Base-by-base conservation (phyloP, 2,797 vertebrate species). In the Novumbra hubbsi region DNA sequence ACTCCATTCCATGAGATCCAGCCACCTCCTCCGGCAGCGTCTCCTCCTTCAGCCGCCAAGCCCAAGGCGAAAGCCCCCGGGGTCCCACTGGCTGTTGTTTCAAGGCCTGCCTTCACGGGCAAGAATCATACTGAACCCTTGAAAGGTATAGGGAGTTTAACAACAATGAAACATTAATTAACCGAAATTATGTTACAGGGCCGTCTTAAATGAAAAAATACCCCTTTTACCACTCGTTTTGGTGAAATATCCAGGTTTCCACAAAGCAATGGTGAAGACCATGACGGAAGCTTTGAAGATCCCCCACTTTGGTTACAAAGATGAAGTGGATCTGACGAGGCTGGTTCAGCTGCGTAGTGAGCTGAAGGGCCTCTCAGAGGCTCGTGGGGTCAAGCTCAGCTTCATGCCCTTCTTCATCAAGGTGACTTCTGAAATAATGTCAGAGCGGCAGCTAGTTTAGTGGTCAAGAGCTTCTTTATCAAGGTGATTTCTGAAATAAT, bases 331-430 rank as follows among this genome's bases (percentile, higher is more conserved):
- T 83, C 83, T 99, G 81, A 96, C 92, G 24, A 90, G 92, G 0
- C 91, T 99, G 80, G 90, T 96, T 63, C 84, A 85, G 17, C 81
- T 98, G 76, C 88, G 96, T 60, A 84, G 94, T 2, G 94, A 97
- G 32, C 89, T 99, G 24, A 95, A 92, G 50, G 72, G 90, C n/a
- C 0, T 91, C 0, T 85, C 92, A 0, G 91, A 94, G 19, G 76
- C 79, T 9, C 94, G 95, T 0, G 97, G 97, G 1, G 88, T 96
- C 81, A 95, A 91, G 48, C 94, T 99, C 73, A 96, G 96, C 84
- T 98, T 93, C 88, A 96, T 99, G 98, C 97, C 97, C 3, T 99
- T 99, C 88, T 99, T 98, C 87, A 93, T 99, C 79, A 99, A 99
- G 95, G 97, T 98, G 75, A 70, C 62, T 12, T 12, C 7, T 14